Evolutionary conservation across 1,140 invertebrate species (phyloP).

Genomic region (Orussus abietinus): DNA sequence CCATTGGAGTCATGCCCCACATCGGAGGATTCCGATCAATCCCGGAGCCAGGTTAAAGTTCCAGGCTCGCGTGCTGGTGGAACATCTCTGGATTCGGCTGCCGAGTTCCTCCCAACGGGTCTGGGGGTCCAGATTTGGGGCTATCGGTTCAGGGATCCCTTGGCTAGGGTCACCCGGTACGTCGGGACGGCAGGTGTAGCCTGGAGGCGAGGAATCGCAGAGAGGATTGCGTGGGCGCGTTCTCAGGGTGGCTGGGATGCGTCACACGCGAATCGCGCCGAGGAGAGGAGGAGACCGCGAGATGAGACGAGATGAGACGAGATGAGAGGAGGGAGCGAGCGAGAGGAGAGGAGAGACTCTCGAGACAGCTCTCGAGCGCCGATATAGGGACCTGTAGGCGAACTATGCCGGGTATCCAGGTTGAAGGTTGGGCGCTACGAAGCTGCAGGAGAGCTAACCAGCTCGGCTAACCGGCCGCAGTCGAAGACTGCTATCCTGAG

Average conservation of each 20-base stretch:
- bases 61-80: no score
- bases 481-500: conserved; percentile 38
- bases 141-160: no score
- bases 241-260: conserved; percentile 48
- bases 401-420: conserved; percentile 48
- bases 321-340: conserved; percentile 1
- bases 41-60: no score
- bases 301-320: conserved; percentile 14
- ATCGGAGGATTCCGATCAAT: no score
- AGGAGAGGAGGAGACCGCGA: conserved; percentile 22
- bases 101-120: no score
- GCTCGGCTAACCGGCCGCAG: conserved; percentile 33
- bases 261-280: conserved; percentile 39
- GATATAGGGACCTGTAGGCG: conserved; percentile 39
- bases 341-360: conserved; percentile 9
- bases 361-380: conserved; percentile 9
- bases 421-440: conserved; percentile 39
- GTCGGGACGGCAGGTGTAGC: conserved; percentile 39
- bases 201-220: conserved; percentile 37
- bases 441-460: conserved; percentile 26
- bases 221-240: conserved; percentile 41
- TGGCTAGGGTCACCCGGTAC: conserved; percentile 22
- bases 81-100: no score
- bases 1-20: no score
- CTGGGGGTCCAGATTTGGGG: no score